Evolutionary conservation across 2,797 vertebrate species (phyloP), one percentile per base, ranked within the genome.

Genomic region (Neoniphon sammara): DNA sequence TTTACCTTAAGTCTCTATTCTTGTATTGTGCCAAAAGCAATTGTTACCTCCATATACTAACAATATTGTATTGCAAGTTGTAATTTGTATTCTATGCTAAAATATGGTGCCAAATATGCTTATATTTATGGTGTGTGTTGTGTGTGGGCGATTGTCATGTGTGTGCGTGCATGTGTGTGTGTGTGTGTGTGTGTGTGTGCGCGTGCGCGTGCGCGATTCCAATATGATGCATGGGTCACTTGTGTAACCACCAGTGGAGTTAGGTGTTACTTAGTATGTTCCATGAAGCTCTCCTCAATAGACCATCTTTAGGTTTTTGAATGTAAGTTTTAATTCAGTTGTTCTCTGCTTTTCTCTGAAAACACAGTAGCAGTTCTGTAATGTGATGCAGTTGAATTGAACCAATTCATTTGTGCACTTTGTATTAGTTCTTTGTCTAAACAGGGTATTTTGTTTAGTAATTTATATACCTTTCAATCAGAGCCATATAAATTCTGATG

Each of bases 61-160:
- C 68, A 78, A 66, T 77, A 72, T 83, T 77, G 81, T 87, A 73
- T 85, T 80, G 83, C 85, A 86, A 91, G 82, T 62, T 89, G 75
- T 85, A 76, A 80, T 89, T 86, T 87, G 60, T 75, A 79, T 89
- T 88, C 88, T 91, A 91, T 90, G 91, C 89, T 85, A 68, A 89
- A 72, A 87, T 63, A 87, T 83, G 84, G 88, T 93, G 89, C 92
- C 92, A 93, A 93, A 93, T 92, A 89, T 81, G 67, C 83, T 84
- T 87, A 68, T 82, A 62, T 80, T 80, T 73, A 39, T 78, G 70
- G 46, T 73, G 55, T 23, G 73, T 71, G 64, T 71, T 61, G 69
- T 57, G 46, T 39, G 70, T 66, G 60, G 30, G 31, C 42, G 44
- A 6, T 58, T 7, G 65, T 31, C 4, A 47, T 23, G 52, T 8